Evolutionary conservation across 1,140 invertebrate genomes (phyloP).

Genomic region (Drosophila arizonae): DNA sequence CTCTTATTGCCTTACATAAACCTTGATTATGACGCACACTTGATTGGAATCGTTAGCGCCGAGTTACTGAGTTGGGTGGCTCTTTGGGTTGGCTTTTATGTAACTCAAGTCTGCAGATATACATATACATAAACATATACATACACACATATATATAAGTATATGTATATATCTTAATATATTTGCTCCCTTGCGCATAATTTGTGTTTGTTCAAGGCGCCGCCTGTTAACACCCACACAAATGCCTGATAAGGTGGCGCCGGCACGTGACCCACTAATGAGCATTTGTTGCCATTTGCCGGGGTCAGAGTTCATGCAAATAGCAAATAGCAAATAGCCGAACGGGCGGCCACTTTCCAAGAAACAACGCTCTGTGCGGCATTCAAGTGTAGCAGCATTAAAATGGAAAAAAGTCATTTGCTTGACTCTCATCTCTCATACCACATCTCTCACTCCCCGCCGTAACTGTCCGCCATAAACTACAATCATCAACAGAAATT

Average conservation of each 20-base stretch:
- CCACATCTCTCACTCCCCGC: background rate
- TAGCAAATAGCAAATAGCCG: slow-evolving; percentile 35
- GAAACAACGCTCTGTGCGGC: slow-evolving; percentile 44
- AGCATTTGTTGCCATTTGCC: slow-evolving; percentile 48
- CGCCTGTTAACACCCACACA: slow-evolving; percentile 38
- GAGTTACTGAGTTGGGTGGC: background rate
- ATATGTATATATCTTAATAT: slow-evolving; percentile 1
- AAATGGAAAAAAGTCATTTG: slow-evolving; percentile 54
- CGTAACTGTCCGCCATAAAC: slow-evolving; percentile 32
- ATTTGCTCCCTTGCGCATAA: slow-evolving; percentile 43
- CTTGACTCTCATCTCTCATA: slow-evolving; percentile 1
- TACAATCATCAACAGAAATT: slow-evolving; percentile 37
- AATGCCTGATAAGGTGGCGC: slow-evolving; percentile 46
- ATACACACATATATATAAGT: too few species aligned
- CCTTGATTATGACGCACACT: slow-evolving; percentile 36
- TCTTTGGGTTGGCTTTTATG: too few species aligned
- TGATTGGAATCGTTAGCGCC: slow-evolving; percentile 12
- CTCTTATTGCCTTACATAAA: background rate
- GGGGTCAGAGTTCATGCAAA: slow-evolving; percentile 44
- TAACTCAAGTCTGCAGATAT: background rate
- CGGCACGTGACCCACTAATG: slow-evolving; percentile 59
- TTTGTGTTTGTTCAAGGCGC: slow-evolving; percentile 45
- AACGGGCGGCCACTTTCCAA: slow-evolving; percentile 1
- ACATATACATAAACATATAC: background rate
- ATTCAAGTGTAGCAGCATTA: slow-evolving; percentile 22